Percentiles rank a stretch among this genome's conserved stretches.
Evolutionary conservation across 2,113 vertebrate species (phyloP).

Genomic region (Polypterus bichir): DNA sequence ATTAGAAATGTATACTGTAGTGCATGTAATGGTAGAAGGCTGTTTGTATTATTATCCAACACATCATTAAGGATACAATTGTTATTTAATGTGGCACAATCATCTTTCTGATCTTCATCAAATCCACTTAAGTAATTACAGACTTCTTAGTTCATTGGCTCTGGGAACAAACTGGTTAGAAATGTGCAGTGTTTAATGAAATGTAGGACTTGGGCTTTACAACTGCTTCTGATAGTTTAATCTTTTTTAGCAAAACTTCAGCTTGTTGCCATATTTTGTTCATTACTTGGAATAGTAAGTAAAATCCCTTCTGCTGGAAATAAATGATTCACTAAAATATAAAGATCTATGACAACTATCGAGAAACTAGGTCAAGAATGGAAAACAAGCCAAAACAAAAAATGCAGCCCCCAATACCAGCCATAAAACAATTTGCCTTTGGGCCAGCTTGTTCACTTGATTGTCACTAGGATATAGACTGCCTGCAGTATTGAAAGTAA

Average conservation of each 20-base stretch:
- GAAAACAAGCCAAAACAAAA: no score
- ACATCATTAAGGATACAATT: slow-evolving; percentile 74
- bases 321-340: neutral
- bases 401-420: no score
- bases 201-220: slow-evolving; percentile 5
- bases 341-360: neutral
- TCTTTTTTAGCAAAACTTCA: neutral
- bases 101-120: slow-evolving; percentile 68
- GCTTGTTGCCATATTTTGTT: neutral
- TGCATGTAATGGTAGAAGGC: slow-evolving; percentile 42
- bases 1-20: slow-evolving; percentile 54
- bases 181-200: slow-evolving; percentile 14
- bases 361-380: neutral
- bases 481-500: neutral
- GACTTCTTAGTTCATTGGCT: slow-evolving; percentile 67
- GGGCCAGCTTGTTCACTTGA: neutral
- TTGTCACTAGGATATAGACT: neutral
- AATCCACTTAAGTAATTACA: slow-evolving; percentile 72
- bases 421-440: neutral
- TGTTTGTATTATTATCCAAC: slow-evolving; percentile 65
- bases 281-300: neutral
- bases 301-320: neutral
- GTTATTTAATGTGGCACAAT: slow-evolving; percentile 77
- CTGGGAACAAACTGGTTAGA: slow-evolving; percentile 43
- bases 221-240: slow-evolving; percentile 5